A percentile compares a stretch with the other conserved stretches of the same genome.
These are phyloP conservation scores for Globodera rostochiensis DNA, from an alignment of 1,140 invertebrate species.

Conservation along the genomic window DNA sequence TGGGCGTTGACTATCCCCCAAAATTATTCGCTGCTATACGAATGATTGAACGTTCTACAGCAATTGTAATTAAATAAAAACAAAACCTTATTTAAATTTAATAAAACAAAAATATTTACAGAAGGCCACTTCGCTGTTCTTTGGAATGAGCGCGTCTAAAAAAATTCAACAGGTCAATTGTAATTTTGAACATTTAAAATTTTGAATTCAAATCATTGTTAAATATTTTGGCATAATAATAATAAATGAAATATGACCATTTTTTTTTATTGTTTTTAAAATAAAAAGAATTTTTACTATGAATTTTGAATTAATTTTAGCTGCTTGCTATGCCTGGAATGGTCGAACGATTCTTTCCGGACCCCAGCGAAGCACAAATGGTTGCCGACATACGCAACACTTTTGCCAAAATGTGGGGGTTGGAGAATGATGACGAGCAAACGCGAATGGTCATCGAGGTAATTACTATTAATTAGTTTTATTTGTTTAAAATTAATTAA, in stretches of 20 bases:
- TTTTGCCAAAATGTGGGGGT: slow-evolving; percentile 85
- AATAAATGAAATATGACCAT: too few species aligned
- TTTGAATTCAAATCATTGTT: not conserved
- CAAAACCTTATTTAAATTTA: not conserved
- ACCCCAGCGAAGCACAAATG: slow-evolving; percentile 65
- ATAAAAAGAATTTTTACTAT: not conserved
- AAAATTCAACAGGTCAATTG: slow-evolving; percentile 68
- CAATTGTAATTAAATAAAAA: slow-evolving; percentile 68
- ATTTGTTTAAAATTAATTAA: too few species aligned
- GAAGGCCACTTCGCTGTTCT: slow-evolving; percentile 89
- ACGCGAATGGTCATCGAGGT: slow-evolving; percentile 49
- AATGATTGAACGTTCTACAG: slow-evolving; percentile 80
- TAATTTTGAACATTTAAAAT: not conserved
- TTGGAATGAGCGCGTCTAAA: slow-evolving; percentile 72
- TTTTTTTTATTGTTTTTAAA: too few species aligned
- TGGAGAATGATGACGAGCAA: slow-evolving; percentile 71
- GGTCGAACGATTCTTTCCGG: slow-evolving; percentile 74
- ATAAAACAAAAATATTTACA: not conserved
- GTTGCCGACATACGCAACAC: slow-evolving; percentile 74
- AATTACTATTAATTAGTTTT: not conserved
- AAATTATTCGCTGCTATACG: slow-evolving; percentile 83
- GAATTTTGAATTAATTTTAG: slow-evolving; percentile 28
- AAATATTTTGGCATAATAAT: not conserved
- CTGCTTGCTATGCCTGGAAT: slow-evolving; percentile 70
- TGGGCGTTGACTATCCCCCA: slow-evolving; percentile 68